These are phyloP conservation scores for Maniola hyperantus DNA, from an alignment of 2,888 invertebrate genomes.

Conservation along the genomic window DNA sequence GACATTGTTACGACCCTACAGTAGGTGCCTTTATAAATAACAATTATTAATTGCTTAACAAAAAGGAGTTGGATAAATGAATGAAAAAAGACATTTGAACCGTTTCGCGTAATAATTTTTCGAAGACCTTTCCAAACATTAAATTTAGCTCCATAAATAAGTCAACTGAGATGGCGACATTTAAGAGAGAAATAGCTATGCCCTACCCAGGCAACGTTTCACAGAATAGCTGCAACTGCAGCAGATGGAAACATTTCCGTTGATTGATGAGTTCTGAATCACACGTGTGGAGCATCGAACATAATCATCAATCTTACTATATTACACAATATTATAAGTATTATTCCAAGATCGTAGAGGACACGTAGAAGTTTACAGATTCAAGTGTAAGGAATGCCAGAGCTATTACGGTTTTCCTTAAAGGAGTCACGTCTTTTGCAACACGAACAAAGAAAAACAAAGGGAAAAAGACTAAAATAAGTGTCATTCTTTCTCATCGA, in stretches of 20 bases:
- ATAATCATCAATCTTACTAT: slow-evolving; percentile 34
- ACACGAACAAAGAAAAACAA: slow-evolving; percentile 30
- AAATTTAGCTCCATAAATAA: slow-evolving; percentile 2
- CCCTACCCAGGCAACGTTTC: slow-evolving; percentile 4
- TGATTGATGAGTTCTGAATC: slow-evolving; percentile 36
- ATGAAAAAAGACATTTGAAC: neutral
- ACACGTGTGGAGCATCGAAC: slow-evolving; percentile 26
- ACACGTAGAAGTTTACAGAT: neutral
- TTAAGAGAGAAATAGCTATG: slow-evolving; percentile 24
- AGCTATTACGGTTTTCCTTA: neutral
- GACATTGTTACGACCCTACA: no score
- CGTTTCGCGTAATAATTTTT: neutral
- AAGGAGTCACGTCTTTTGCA: slow-evolving; percentile 23
- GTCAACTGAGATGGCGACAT: slow-evolving; percentile 14
- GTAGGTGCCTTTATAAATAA: neutral
- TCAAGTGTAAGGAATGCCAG: no score
- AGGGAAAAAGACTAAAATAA: slow-evolving; percentile 28
- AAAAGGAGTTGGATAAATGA: neutral
- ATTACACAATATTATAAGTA: slow-evolving; percentile 27
- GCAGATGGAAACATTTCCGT: slow-evolving; percentile 34
- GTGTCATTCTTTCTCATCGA: slow-evolving; percentile 42
- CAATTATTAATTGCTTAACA: neutral
- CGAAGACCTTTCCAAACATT: neutral
- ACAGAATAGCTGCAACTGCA: slow-evolving; percentile 27
- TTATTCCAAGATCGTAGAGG: no score